These are phyloP conservation scores for Papilio demoleus DNA, from an alignment of 2,888 invertebrate genomes.

Conservation along the genomic window DNA sequence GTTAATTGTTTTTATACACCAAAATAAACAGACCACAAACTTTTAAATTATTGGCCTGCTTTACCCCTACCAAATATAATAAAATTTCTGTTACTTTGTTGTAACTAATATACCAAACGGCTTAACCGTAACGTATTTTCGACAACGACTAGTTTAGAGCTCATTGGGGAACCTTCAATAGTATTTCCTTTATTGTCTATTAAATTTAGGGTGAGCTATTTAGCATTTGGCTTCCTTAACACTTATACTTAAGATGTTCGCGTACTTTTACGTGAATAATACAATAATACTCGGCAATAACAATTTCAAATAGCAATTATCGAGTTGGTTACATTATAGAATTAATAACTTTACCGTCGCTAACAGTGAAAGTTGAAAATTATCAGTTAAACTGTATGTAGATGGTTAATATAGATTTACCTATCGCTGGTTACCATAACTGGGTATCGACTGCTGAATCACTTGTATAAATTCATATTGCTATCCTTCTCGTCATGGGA, in stretches of 20 bases:
- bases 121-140: too few relatives aligned
- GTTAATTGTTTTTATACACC: too few relatives aligned
- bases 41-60: too few relatives aligned
- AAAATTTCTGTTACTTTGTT: too few relatives aligned
- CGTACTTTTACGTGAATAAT: not conserved
- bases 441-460: not conserved
- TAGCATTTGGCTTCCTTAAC: not conserved
- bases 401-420: slow-evolving; percentile 32
- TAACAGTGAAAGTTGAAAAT: slow-evolving; percentile 71
- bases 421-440: slow-evolving; percentile 35
- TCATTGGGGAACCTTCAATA: too few relatives aligned
- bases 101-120: too few relatives aligned
- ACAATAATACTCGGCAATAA: slow-evolving; percentile 22
- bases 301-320: slow-evolving; percentile 2
- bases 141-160: too few relatives aligned
- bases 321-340: not conserved
- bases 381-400: slow-evolving; percentile 65
- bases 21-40: too few relatives aligned
- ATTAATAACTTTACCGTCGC: slow-evolving; percentile 13
- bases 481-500: too few relatives aligned
- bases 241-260: not conserved
- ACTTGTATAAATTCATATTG: not conserved
- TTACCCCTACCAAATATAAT: too few relatives aligned
- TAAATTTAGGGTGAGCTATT: not conserved
- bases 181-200: not conserved